Conservation (phyloP, 2,888 invertebrate species). For the Pelosia muscerda region DNA sequence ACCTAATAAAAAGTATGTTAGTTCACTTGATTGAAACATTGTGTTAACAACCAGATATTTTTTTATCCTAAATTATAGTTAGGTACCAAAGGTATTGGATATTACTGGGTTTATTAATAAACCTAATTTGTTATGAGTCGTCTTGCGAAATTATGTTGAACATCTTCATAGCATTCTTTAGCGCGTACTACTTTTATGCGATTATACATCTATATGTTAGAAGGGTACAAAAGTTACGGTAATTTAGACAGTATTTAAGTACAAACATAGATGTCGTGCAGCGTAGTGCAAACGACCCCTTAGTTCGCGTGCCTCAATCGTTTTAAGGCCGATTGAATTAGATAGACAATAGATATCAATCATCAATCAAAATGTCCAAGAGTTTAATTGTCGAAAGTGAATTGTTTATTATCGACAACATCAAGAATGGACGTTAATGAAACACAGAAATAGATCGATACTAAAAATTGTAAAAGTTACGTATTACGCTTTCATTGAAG, state of each 20-base stretch:
- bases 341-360: slow-evolving; percentile 72
- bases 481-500: not conserved
- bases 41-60: too few relatives aligned
- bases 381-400: slow-evolving; percentile 60
- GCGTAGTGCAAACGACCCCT: slow-evolving; percentile 63
- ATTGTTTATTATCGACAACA: slow-evolving; percentile 44
- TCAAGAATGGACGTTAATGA: slow-evolving; percentile 9
- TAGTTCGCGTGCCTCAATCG: slow-evolving; percentile 66
- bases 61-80: too few relatives aligned
- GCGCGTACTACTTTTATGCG: too few relatives aligned
- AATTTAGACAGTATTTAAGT: slow-evolving; percentile 26
- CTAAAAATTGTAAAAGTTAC: not conserved
- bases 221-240: not conserved
- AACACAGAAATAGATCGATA: slow-evolving; percentile 7
- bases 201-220: not conserved
- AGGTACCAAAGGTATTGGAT: too few relatives aligned
- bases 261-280: slow-evolving; percentile 58
- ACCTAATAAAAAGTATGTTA: too few relatives aligned
- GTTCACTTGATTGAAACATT: too few relatives aligned
- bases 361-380: slow-evolving; percentile 75
- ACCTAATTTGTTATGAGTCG: too few relatives aligned
- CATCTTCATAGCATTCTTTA: too few relatives aligned
- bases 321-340: slow-evolving; percentile 74
- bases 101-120: too few relatives aligned
- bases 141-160: too few relatives aligned